A percentile compares a stretch with the other conserved stretches of the same genome.
Conservation (phyloP, 2,113 vertebrate genomes). For the Gulo gulo region DNA sequence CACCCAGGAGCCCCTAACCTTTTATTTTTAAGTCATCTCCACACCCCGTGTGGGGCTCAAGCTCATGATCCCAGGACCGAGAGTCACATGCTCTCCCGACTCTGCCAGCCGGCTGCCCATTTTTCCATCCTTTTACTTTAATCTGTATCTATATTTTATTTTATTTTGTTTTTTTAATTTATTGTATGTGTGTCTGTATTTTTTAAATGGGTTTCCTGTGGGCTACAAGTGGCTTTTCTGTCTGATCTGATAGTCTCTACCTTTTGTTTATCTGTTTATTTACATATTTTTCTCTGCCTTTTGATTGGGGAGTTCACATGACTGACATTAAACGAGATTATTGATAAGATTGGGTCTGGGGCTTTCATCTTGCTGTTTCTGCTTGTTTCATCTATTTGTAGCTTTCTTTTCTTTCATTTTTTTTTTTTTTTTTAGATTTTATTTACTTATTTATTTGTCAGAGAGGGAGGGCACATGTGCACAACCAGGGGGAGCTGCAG, state of each 20-base stretch:
- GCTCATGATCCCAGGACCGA: background rate
- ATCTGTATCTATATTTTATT: background rate
- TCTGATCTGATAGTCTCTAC: too few species aligned
- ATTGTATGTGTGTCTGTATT: background rate
- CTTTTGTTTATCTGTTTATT: background rate
- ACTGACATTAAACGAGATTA: rapidly evolving
- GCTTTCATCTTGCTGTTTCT: background rate
- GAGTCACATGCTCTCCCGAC: background rate
- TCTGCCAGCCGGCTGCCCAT: background rate
- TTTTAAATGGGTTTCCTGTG: too few species aligned
- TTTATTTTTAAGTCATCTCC: background rate
- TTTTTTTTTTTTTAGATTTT: too few species aligned
- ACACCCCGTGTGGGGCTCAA: background rate
- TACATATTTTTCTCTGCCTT: background rate
- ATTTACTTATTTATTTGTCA: too few species aligned
- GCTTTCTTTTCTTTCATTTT: background rate
- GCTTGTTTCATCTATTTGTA: background rate
- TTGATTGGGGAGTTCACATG: background rate
- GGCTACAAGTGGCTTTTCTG: background rate
- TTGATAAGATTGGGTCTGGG: background rate
- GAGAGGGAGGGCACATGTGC: too few species aligned
- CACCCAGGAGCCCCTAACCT: background rate
- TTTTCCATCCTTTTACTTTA: background rate
- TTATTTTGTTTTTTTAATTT: too few species aligned
- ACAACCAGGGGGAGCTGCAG: too few species aligned